Percentiles rank a stretch among this genome's conserved stretches.
phyloP scores from a whole-genome alignment of 2,113 vertebrate genomes.

The Xiphophorus maculatus region DNA sequence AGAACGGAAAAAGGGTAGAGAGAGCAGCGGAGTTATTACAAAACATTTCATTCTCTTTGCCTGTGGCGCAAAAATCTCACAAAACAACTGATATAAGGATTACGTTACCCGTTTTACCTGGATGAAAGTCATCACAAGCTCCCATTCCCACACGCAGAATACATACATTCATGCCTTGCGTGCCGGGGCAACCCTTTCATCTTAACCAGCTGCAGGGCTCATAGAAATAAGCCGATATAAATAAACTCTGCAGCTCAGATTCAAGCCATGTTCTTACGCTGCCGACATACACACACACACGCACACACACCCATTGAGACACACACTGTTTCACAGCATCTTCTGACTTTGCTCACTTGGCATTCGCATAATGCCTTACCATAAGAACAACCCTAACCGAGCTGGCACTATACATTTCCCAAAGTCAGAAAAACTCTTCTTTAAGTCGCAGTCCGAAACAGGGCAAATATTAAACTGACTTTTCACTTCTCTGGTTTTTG shows the following conservation, averaged over 20 bases:
- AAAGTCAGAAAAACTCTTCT: conserved; percentile 46
- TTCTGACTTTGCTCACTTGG: conserved; percentile 57
- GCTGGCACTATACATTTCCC: conserved; percentile 36
- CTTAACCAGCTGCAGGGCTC: conserved; percentile 57
- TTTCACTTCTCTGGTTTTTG: conserved; percentile 37
- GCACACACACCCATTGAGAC: conserved; percentile 15
- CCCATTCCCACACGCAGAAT: conserved; percentile 3
- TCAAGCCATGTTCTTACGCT: conserved; percentile 34
- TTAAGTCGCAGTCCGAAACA: conserved; percentile 40
- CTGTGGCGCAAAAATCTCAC: conserved; percentile 41
- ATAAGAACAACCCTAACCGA: conserved; percentile 54
- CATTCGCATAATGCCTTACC: conserved; percentile 54
- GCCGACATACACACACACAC: background rate
- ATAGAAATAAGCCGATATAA: conserved; percentile 60
- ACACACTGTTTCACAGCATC: conserved; percentile 44
- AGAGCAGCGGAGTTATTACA: conserved; percentile 46
- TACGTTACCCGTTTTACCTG: conserved; percentile 46
- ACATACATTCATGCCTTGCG: conserved; percentile 23
- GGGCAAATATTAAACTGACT: conserved; percentile 35
- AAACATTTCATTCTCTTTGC: conserved; percentile 50
- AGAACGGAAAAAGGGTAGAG: conserved; percentile 5
- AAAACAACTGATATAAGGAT: conserved; percentile 47
- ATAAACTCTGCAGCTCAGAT: conserved; percentile 61
- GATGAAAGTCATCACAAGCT: conserved; percentile 53
- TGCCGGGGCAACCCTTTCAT: conserved; percentile 53